Base-by-base conservation (phyloP, 2,113 vertebrate species). In the Dasyornis broadbenti region DNA sequence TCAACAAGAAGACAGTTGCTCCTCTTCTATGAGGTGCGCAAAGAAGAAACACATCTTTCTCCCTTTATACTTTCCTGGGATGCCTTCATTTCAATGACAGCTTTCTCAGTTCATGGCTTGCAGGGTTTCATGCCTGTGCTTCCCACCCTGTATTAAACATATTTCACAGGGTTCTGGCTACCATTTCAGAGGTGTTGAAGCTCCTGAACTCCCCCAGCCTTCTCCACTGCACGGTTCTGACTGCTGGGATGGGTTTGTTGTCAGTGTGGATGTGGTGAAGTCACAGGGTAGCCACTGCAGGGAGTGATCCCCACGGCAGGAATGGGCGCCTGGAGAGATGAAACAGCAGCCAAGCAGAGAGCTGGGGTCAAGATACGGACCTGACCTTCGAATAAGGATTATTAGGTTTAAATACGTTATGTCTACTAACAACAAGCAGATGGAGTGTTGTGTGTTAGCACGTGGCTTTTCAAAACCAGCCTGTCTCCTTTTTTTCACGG, bases 251-350 rank as follows among this genome's bases (percentile, higher is more conserved):
- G 4, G 30, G 14, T n/a, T 23, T 57, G 63, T 13, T 52, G 10
- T 5, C 50, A 12, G 10, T 1, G 12, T 4, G 24, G 39, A 33
- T 0, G 0, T 6, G 28, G 24, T 8, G 40, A 59, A 56, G 24
- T 30, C 35, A 19, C 6, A 6, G 2, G 2, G 16, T 17, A 15
- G 7, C 22, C 44, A 37, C 45, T 30, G 45, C 20, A 28, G 26
- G 24, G 44, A 52, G 21, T 5, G 21, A 16, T 13, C 18, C 33
- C 42, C 24, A 40, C 0, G 7, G 18, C 31, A 47, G 50, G 16
- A 47, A 6, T 0, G 1, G 22, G 11, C 15, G 23, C 20, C 27
- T 2, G 5, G 31, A 52, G 18, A 3, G 13, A 30, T 42, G 69
- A 18, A 19, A 13, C 11, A 18, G 23, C 26, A 65, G 28, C 13